phyloP scores from a whole-genome alignment of 2,888 invertebrate genomes.

The Caenorhabditis sp. region DNA sequence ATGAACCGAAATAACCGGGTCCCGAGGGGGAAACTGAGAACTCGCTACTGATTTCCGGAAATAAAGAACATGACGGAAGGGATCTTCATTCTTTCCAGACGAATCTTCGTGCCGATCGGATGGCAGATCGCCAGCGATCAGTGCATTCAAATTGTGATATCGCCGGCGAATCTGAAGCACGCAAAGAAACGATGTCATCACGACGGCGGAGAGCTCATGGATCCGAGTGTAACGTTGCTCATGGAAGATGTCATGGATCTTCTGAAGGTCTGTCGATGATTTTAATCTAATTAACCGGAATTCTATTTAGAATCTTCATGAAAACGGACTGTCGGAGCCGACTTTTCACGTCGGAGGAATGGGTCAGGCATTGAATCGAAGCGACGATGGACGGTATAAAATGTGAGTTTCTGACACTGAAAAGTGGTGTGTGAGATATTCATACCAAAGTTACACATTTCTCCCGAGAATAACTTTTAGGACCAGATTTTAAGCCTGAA shows the following conservation, averaged over 20 bases:
- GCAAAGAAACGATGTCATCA: slow-evolving; percentile 52
- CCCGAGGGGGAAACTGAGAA: too few relatives aligned
- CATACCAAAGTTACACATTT: too few relatives aligned
- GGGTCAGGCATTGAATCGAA: slow-evolving; percentile 55
- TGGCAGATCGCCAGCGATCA: slow-evolving; percentile 66
- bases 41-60: too few relatives aligned
- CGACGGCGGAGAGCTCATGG: slow-evolving; percentile 53
- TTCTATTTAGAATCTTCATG: slow-evolving; percentile 46
- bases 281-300: too few relatives aligned
- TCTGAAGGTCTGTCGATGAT: too few relatives aligned
- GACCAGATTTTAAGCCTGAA: too few relatives aligned
- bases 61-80: neutral
- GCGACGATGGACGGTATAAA: slow-evolving; percentile 42
- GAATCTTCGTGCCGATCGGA: too few relatives aligned
- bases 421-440: too few relatives aligned
- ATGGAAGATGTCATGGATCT: slow-evolving; percentile 54
- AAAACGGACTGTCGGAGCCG: slow-evolving; percentile 46
- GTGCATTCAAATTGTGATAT: slow-evolving; percentile 64
- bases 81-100: slow-evolving; percentile 31
- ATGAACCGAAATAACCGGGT: slow-evolving; percentile 52
- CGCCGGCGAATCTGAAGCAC: slow-evolving; percentile 54
- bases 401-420: too few relatives aligned
- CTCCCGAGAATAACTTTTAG: too few relatives aligned
- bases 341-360: slow-evolving; percentile 50
- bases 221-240: slow-evolving; percentile 17